Base-by-base conservation (phyloP, 2,113 vertebrate genomes). In the Halcyon senegalensis region DNA sequence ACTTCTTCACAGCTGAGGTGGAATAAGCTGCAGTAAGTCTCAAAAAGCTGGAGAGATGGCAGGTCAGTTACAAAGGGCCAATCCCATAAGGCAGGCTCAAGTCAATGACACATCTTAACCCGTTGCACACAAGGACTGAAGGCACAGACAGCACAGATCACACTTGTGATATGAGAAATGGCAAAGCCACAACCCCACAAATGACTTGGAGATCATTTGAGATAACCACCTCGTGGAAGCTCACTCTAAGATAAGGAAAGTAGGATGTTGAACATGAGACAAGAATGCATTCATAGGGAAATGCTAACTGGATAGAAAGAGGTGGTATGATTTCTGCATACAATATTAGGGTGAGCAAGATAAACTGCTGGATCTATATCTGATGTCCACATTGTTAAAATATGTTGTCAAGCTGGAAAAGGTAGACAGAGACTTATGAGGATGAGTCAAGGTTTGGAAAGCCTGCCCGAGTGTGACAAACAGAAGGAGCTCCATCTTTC, bases 391-490 rank as follows among this genome's bases (percentile, higher is more conserved):
- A 76, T 79, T 85, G 94, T 89, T 72, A 21, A 68, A 79, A 51
- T 46, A 43, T 1, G 1, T 64, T 68, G 82, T 79, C 58, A 59
- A 27, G 28, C 69, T 11, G 24, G 70, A 66, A 90, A 70, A 84
- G 8, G 59, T n/a, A 95, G 70, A 90, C 93, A 96, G 94, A 96
- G 84, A 23, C 53, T 62, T 59, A 21, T 18, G 50, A 58, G n/a
- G 82, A 74, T 91, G 93, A 96, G 81, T 67, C 84, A 87, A 90
- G 53, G 13, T 77, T 88, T 87, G 87, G 84, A 58, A 94, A 87
- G 87, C 66, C 48, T 81, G 58, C 41, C 82, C 8, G 27, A 72
- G 39, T 25, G 53, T 73, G 78, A 60, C 73, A 81, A 85, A 50
- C 62, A 89, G 66, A 46, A 76, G 75, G 75, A 72, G n/a, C 67